phyloP scores from a whole-genome alignment of 2,888 invertebrate species.

The Augochlorella aurata region DNA sequence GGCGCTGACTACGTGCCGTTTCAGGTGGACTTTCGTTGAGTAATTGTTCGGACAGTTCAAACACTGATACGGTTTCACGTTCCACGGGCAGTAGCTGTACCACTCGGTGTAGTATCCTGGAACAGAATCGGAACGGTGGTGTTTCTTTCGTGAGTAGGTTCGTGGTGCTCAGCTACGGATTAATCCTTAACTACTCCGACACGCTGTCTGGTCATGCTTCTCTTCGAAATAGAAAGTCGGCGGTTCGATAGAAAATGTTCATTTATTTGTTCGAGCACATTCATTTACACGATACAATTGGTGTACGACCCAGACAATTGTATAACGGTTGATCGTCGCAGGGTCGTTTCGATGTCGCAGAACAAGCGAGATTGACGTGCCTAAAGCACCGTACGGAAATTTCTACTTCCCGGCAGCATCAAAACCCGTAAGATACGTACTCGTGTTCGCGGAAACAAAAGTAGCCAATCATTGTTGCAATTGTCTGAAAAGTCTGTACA shows the following conservation, averaged over 20 bases:
- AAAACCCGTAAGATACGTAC: neutral
- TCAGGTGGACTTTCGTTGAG: slow-evolving; percentile 64
- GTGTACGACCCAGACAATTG: neutral
- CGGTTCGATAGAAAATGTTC: neutral
- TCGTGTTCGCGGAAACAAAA: neutral
- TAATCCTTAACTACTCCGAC: slow-evolving; percentile 11
- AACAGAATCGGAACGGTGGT: slow-evolving; percentile 44
- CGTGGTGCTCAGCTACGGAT: slow-evolving; percentile 3
- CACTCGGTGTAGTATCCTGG: slow-evolving; percentile 40
- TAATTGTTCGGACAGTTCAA: slow-evolving; percentile 68
- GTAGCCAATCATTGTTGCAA: too few relatives aligned
- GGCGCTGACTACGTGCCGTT: slow-evolving; percentile 67
- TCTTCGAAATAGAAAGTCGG: neutral
- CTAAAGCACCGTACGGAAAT: too few relatives aligned
- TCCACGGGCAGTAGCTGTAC: slow-evolving; percentile 49
- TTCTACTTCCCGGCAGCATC: neutral
- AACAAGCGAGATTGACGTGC: neutral
- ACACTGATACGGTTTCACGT: slow-evolving; percentile 67
- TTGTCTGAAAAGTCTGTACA: too few relatives aligned
- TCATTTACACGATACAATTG: neutral
- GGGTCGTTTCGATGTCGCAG: neutral
- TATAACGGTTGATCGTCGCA: neutral
- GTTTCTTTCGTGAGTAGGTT: slow-evolving; percentile 27
- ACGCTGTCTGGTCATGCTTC: neutral
- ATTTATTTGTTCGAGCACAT: slow-evolving; percentile 5